A percentile compares a stretch with the other conserved stretches of the same genome.
Conservation (phyloP, 2,113 vertebrate species). For the Larimichthys polyactis region DNA sequence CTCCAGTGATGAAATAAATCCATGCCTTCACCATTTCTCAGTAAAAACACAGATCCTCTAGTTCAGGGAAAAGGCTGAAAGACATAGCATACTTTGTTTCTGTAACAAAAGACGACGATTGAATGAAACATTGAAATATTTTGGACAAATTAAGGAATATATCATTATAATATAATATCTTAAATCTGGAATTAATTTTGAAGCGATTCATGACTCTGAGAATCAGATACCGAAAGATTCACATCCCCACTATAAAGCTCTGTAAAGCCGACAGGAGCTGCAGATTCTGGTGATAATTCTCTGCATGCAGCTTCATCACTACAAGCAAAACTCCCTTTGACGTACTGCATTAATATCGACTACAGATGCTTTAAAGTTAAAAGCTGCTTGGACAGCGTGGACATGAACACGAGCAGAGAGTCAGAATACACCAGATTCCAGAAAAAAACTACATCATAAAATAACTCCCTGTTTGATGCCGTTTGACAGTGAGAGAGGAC, state of each 20-base stretch:
- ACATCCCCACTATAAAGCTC: not conserved
- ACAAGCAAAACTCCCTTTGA: not conserved
- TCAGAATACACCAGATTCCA: not conserved
- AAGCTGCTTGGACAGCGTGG: not conserved
- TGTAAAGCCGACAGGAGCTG: not conserved
- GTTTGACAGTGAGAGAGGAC: not conserved
- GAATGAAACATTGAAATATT: no score
- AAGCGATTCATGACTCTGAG: no score
- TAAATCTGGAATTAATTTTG: no score
- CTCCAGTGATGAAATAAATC: no score
- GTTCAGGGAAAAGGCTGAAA: no score
- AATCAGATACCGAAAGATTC: no score
- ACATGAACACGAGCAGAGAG: not conserved
- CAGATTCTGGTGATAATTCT: not conserved
- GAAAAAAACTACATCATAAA: slow-evolving; percentile 5
- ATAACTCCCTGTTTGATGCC: not conserved
- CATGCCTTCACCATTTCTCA: no score
- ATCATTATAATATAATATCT: no score
- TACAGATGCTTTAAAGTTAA: not conserved
- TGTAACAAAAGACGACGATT: no score
- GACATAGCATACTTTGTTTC: no score
- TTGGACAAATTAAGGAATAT: no score
- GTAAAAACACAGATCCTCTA: no score
- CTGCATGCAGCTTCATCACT: not conserved
- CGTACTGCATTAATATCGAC: not conserved